phyloP scores from a whole-genome alignment of 2,888 invertebrate species.

The Spilosoma lubricipeda region DNA sequence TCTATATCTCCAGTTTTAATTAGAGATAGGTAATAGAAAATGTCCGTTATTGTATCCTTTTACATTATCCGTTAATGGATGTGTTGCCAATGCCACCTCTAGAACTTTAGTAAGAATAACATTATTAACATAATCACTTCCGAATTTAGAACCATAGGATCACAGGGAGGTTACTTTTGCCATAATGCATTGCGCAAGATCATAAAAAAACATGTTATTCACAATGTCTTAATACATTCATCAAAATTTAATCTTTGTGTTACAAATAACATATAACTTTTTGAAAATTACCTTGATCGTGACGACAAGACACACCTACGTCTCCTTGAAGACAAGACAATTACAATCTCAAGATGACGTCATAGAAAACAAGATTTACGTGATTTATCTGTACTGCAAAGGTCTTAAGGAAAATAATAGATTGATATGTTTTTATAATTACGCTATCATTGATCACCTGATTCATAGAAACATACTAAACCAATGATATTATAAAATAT shows the following conservation, averaged over 20 bases:
- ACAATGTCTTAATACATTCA: neutral
- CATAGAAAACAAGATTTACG: neutral
- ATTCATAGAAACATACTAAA: neutral
- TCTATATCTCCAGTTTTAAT: no score
- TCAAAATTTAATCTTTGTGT: neutral
- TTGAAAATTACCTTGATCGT: constrained; percentile 19
- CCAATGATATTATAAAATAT: no score
- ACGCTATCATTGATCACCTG: neutral
- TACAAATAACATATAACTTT: neutral
- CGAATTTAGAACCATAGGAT: no score
- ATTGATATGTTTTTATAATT: neutral
- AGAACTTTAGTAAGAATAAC: no score
- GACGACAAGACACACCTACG: constrained; percentile 49
- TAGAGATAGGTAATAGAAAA: no score
- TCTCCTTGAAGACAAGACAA: constrained; percentile 32
- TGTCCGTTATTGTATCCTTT: no score
- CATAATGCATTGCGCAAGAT: no score
- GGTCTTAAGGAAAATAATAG: neutral
- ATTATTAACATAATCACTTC: no score
- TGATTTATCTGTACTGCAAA: neutral
- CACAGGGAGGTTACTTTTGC: no score
- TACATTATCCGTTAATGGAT: no score
- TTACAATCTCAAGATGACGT: constrained; percentile 22
- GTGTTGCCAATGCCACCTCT: no score
- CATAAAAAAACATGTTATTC: neutral